phyloP scores from a whole-genome alignment of 2,888 invertebrate species.

The Sminthurinus aureus region DNA sequence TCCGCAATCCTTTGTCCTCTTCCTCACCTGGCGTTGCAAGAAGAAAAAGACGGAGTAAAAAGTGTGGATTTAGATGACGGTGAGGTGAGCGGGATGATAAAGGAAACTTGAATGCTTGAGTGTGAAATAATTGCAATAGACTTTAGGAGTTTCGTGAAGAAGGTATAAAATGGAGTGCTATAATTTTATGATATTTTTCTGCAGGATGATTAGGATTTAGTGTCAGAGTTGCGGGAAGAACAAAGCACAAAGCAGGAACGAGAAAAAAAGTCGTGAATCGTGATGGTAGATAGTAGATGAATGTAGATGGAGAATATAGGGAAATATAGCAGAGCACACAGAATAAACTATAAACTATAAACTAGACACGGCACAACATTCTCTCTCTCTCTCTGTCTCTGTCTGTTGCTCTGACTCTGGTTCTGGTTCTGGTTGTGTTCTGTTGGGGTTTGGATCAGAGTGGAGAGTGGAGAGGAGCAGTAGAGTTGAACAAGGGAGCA shows the following conservation, averaged over 20 bases:
- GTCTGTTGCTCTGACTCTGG: too few relatives aligned
- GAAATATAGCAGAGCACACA: not conserved
- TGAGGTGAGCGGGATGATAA: too few relatives aligned
- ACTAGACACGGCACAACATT: not conserved
- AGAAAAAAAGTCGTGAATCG: not conserved
- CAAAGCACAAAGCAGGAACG: too few relatives aligned
- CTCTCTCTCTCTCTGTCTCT: too few relatives aligned
- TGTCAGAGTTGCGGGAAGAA: not conserved
- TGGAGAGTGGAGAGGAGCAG: too few relatives aligned
- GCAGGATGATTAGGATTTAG: not conserved
- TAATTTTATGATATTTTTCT: too few relatives aligned
- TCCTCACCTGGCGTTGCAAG: not conserved
- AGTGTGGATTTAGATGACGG: not conserved
- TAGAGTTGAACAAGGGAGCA: not conserved
- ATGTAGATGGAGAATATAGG: not conserved
- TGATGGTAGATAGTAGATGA: not conserved
- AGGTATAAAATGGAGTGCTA: too few relatives aligned
- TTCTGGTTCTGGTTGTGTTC: not conserved
- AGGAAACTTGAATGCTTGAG: too few relatives aligned
- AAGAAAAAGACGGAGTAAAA: not conserved
- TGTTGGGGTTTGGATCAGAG: too few relatives aligned
- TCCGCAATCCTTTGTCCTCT: not conserved
- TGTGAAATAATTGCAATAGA: too few relatives aligned
- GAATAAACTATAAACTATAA: not conserved
- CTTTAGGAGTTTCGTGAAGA: too few relatives aligned